These are phyloP conservation scores for Pangasianodon gigas DNA, from an alignment of 2,113 vertebrate species.

Conservation along the genomic window DNA sequence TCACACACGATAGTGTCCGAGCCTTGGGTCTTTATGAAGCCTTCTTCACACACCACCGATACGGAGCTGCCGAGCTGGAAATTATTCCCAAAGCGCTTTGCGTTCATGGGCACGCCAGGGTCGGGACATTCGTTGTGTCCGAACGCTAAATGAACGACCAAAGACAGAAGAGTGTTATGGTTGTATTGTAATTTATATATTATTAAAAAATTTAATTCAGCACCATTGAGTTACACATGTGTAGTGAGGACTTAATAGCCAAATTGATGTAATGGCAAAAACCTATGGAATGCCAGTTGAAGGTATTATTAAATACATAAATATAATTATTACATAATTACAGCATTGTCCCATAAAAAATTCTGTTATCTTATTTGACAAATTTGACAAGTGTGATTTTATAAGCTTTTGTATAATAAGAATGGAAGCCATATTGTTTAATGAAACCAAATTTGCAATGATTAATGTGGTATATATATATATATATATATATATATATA, in stretches of 20 bases:
- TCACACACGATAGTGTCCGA: constrained; percentile 95
- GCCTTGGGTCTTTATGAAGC: constrained; percentile 98
- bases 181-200: neutral
- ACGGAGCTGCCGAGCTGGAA: constrained; percentile 95
- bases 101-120: constrained; percentile 92
- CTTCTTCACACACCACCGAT: constrained; percentile 95
- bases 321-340: neutral
- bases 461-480: no score
- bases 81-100: constrained; percentile 90
- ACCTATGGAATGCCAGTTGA: neutral
- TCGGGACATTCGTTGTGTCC: constrained; percentile 98
- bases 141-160: constrained; percentile 77
- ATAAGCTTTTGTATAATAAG: neutral
- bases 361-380: neutral
- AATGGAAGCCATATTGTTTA: neutral
- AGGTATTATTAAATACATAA: neutral
- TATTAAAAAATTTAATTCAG: no score
- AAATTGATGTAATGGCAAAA: neutral
- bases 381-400: neutral
- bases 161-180: neutral
- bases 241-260: no score
- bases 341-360: neutral
- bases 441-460: neutral
- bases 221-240: no score
- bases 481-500: no score